A percentile compares a stretch with the other conserved stretches of the same genome.
phyloP scores from a whole-genome alignment of 2,113 vertebrate genomes.

The Chauna torquata region DNA sequence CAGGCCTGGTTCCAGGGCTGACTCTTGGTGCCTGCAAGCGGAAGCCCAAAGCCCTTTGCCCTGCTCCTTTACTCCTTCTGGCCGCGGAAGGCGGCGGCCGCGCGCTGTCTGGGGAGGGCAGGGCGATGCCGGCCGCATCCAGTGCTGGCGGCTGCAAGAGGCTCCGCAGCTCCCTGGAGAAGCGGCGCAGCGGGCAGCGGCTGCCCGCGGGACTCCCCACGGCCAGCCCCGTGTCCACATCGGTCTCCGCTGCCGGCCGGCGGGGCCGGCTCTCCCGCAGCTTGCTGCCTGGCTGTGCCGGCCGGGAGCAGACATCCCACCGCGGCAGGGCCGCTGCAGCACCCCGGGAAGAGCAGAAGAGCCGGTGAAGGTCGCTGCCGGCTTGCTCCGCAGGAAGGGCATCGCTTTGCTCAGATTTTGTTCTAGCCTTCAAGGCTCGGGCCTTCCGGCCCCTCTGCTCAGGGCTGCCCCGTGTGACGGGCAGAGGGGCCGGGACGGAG shows the following conservation, averaged over 20 bases:
- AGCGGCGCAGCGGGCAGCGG: not conserved
- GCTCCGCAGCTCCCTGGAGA: constrained; percentile 23
- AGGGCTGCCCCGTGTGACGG: not conserved
- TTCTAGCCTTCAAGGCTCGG: not conserved
- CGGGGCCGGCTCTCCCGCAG: not conserved
- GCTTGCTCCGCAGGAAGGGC: constrained; percentile 21
- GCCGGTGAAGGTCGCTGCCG: constrained; percentile 62
- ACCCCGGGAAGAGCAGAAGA: constrained; percentile 33
- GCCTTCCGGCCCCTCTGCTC: not conserved
- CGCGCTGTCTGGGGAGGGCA: not conserved
- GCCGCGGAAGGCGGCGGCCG: not conserved
- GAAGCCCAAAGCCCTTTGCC: not conserved
- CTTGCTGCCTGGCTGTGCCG: not conserved
- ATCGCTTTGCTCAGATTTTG: not conserved
- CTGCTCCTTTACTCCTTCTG: not conserved
- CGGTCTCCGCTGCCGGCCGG: constrained; percentile 76
- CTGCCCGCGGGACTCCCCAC: not conserved
- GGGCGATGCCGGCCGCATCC: not conserved
- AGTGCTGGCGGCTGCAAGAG: not conserved
- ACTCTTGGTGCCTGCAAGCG: not conserved
- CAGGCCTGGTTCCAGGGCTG: not conserved
- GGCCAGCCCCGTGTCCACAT: constrained; percentile 86
- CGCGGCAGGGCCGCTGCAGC: constrained; percentile 32
- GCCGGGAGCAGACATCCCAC: not conserved
- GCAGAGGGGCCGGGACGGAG: not conserved